A percentile compares a stretch with the other conserved stretches of the same genome.
Evolutionary conservation across 2,113 vertebrate species (phyloP).

Genomic region (Puntigrus tetrazona): DNA sequence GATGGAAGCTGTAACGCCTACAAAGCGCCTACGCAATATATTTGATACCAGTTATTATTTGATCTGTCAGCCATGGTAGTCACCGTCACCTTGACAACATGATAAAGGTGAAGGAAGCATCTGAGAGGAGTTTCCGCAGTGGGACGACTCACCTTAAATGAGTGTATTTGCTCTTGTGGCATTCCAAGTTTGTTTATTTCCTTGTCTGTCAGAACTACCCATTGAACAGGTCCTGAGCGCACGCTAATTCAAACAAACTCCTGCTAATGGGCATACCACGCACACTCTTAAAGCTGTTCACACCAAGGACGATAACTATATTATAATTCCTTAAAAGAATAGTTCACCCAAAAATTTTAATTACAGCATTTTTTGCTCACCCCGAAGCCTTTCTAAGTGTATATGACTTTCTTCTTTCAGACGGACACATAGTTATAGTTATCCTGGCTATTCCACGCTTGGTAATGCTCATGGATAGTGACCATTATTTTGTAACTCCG

Average conservation of each 20-base stretch:
- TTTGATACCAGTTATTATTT: too few relatives aligned
- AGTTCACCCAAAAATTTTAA: too few relatives aligned
- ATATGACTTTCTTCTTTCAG: too few relatives aligned
- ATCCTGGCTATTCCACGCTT: too few relatives aligned
- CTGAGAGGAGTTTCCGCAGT: not conserved
- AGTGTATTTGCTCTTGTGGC: not conserved
- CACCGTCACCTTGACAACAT: constrained; percentile 25
- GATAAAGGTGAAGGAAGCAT: constrained; percentile 13
- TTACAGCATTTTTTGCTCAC: too few relatives aligned
- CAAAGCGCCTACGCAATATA: constrained; percentile 29
- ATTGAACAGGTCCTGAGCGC: constrained; percentile 20
- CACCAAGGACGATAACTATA: not conserved
- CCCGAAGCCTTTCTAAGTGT: too few relatives aligned
- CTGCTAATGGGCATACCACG: not conserved
- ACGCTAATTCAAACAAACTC: constrained; percentile 17
- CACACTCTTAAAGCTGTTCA: not conserved
- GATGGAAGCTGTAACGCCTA: constrained; percentile 21
- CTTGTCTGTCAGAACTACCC: constrained; percentile 16
- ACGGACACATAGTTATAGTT: too few relatives aligned
- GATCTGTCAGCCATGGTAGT: not conserved
- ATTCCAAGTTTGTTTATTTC: constrained; percentile 27
- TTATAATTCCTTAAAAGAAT: too few relatives aligned
- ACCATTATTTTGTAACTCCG: too few relatives aligned
- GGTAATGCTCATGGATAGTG: too few relatives aligned
- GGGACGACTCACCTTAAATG: not conserved